Conservation (phyloP, 1,140 invertebrate species). For the Pemphigus obesinymphae region DNA sequence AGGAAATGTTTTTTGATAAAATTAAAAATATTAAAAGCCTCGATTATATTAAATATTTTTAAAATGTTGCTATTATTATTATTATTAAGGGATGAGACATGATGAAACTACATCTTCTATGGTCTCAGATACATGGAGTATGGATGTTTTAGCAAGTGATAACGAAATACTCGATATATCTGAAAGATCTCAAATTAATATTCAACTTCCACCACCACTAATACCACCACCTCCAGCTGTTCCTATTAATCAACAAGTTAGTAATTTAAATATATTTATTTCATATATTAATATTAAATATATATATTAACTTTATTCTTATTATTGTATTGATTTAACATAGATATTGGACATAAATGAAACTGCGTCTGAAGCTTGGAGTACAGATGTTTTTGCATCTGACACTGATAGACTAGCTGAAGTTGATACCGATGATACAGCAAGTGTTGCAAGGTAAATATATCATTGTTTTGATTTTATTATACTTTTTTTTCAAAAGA, state of each 20-base stretch:
- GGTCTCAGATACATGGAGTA: conserved; percentile 96
- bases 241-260: conserved; percentile 34
- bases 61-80: no score
- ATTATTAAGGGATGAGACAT: conserved; percentile 44
- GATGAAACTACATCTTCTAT: conserved; percentile 93
- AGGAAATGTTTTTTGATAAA: no score
- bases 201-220: background rate
- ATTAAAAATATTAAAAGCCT: no score
- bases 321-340: background rate
- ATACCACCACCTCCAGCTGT: background rate
- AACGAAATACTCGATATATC: conserved; percentile 76
- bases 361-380: conserved; percentile 94
- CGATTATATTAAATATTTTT: no score
- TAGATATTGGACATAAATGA: conserved; percentile 70
- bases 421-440: conserved; percentile 75
- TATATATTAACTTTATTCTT: background rate
- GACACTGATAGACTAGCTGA: conserved; percentile 90
- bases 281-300: background rate
- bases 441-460: conserved; percentile 61
- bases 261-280: background rate
- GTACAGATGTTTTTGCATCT: conserved; percentile 90
- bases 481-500: background rate
- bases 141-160: conserved; percentile 90
- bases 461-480: background rate
- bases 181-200: conserved; percentile 38